Conservation (phyloP, 2,888 invertebrate genomes). For the Incurvaria masculella region DNA sequence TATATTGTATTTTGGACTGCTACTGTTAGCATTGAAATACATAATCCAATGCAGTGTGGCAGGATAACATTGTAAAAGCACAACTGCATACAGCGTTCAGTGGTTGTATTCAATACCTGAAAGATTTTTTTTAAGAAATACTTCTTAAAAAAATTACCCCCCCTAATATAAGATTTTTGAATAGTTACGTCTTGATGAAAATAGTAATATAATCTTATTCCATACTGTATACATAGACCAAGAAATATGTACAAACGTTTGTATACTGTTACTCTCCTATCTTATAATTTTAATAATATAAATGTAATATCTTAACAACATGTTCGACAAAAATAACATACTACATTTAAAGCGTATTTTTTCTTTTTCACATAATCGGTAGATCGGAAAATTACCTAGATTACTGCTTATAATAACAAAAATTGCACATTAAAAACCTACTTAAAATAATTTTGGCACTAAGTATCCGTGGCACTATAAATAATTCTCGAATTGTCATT, state of each 20-base stretch:
- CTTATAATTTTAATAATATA: neutral
- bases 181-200: too few species aligned
- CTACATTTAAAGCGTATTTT: slow-evolving; percentile 51
- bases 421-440: slow-evolving; percentile 54
- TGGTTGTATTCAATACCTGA: too few species aligned
- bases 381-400: slow-evolving; percentile 39
- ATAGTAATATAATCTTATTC: neutral
- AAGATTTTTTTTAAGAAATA: too few species aligned
- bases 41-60: too few species aligned
- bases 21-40: too few species aligned
- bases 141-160: too few species aligned
- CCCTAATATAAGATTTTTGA: too few species aligned
- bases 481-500: slow-evolving; percentile 46
- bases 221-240: neutral
- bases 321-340: slow-evolving; percentile 25
- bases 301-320: neutral
- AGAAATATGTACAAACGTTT: slow-evolving; percentile 1
- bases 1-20: too few species aligned
- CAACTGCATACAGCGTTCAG: too few species aligned
- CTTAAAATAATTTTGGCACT: slow-evolving; percentile 62
- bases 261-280: neutral
- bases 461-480: slow-evolving; percentile 61
- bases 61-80: too few species aligned
- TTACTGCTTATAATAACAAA: slow-evolving; percentile 32
- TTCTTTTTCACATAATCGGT: slow-evolving; percentile 45